phyloP scores from a whole-genome alignment of 2,113 vertebrate genomes.

The Acinonyx jubatus region DNA sequence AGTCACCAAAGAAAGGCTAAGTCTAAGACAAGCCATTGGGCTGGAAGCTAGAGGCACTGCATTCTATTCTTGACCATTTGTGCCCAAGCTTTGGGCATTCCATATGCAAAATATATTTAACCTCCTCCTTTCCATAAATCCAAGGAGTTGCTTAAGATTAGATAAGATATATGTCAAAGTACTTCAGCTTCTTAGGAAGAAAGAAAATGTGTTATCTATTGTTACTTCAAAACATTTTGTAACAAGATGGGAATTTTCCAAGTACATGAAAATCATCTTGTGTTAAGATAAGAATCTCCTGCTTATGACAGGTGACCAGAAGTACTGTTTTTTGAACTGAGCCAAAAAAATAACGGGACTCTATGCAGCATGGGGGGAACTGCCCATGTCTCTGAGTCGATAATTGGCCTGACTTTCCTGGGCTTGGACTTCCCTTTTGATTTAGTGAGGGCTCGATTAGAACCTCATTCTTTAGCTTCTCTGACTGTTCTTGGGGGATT shows the following conservation, averaged over 20 bases:
- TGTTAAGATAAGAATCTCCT: constrained; percentile 69
- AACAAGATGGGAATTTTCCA: constrained; percentile 69
- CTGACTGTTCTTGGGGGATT: constrained; percentile 46
- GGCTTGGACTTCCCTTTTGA: constrained; percentile 49
- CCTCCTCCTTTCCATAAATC: neutral
- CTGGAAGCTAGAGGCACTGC: neutral
- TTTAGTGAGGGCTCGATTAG: constrained; percentile 49
- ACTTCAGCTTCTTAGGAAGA: constrained; percentile 62
- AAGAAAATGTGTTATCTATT: constrained; percentile 56
- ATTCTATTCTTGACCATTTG: neutral
- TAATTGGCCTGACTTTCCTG: constrained; percentile 8
- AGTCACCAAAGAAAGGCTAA: neutral
- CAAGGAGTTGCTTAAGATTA: constrained; percentile 47
- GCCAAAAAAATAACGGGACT: constrained; percentile 61
- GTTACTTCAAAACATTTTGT: constrained; percentile 65
- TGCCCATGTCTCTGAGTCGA: constrained; percentile 42
- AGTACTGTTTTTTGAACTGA: constrained; percentile 56
- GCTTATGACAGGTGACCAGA: constrained; percentile 72
- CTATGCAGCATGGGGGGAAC: neutral
- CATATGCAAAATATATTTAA: neutral
- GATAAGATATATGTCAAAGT: constrained; percentile 63
- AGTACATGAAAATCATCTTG: constrained; percentile 62
- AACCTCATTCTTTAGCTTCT: constrained; percentile 56
- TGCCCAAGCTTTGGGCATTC: neutral
- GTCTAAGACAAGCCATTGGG: neutral